Evolutionary conservation across 2,888 invertebrate species (phyloP), one percentile per base, ranked within the genome.

Genomic region (Yponomeuta evonymella): DNA sequence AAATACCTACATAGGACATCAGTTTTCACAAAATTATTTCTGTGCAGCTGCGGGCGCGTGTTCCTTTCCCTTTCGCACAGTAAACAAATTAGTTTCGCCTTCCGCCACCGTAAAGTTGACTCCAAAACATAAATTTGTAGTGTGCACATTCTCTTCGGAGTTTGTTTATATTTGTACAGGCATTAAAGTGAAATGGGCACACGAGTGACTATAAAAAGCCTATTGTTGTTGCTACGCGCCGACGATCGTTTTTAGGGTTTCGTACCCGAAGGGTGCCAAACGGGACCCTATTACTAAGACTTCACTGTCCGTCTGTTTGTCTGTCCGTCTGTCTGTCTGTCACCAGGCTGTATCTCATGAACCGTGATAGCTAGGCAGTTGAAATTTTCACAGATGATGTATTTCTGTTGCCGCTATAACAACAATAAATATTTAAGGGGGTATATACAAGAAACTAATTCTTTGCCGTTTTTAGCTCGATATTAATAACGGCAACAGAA

Each of bases 51-150:
- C 5, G 4, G 29, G 29, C 29, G 23, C 64, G 30, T 64, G 30
- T 30, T 30, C n/a, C 2, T n/a, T 23, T 64, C 64, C 10, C 29
- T 29, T 30, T 64, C 64, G 64, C 64, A 43, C 67, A 33, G 30
- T 33, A 65, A 65, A 65, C 65, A 70, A 69, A 70, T 70, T 48
- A 58, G 62, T 70, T 70, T 62, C 58, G 69, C 36, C 36, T 70
- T 70, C 30, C 33, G 65, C 29, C 65, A 58, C 12, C 51, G 33
- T 65, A 65, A 33, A 65, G 33, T 30, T 30, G 29, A 65, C 65
- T 33, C 65, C 65, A 65, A 29, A 65, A 65, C 29, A 65, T 29
- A 65, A 12, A 65, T 65, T 65, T 65, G 65, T 65, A 65, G 65
- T 12, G 29, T n/a, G 43, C 51, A 15, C 51, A 58, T 58, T 58